Conservation (phyloP, 2,888 invertebrate species). For the Apodemia hepburni region DNA sequence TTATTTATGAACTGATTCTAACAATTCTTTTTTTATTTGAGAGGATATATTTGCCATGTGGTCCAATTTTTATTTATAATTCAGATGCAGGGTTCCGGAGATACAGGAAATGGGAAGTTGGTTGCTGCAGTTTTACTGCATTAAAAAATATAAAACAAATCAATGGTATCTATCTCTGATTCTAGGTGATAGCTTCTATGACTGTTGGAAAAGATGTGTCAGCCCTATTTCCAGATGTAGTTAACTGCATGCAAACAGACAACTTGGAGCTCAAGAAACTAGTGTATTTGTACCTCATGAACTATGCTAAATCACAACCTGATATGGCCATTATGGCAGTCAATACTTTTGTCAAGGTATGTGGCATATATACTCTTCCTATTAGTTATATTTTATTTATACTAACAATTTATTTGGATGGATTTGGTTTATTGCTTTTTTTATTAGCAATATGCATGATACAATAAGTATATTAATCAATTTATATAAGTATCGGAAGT, state of each 20-base stretch:
- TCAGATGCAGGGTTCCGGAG: no score
- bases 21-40: no score
- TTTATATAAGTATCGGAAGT: constrained; percentile 15
- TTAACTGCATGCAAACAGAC: constrained; percentile 99
- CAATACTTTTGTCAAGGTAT: constrained; percentile 99
- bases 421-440: constrained; percentile 29
- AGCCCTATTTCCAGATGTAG: constrained; percentile 98
- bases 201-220: constrained; percentile 99
- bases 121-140: no score
- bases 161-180: constrained; percentile 14
- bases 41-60: no score
- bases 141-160: no score
- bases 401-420: constrained; percentile 25
- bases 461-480: constrained; percentile 16
- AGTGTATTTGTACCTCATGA: constrained; percentile 99
- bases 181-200: constrained; percentile 98
- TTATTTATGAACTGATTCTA: no score
- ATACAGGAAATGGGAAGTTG: no score
- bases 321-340: constrained; percentile 99
- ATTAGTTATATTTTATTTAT: constrained; percentile 21
- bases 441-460: constrained; percentile 33
- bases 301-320: constrained; percentile 99
- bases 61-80: no score
- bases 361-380: constrained; percentile 23
- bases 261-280: constrained; percentile 99